These are phyloP conservation scores for Momotus momota DNA, from an alignment of 2,797 vertebrate genomes.

Conservation along the genomic window DNA sequence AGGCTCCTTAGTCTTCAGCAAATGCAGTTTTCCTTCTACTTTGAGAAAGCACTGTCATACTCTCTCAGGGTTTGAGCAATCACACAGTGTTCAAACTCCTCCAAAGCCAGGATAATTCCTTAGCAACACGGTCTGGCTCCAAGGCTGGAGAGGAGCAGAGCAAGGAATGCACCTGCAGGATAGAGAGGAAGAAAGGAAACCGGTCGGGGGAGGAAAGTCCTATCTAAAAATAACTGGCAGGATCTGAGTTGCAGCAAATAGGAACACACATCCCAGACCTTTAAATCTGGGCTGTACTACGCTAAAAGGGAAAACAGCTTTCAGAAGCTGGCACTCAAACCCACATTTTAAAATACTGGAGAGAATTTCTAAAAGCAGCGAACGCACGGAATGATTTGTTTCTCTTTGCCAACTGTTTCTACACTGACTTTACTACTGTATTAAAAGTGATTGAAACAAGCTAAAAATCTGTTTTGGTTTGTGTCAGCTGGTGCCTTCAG, in stretches of 20 bases:
- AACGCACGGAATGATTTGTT: background rate
- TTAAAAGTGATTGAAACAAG: background rate
- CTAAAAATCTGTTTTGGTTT: constrained; percentile 5
- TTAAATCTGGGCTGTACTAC: background rate
- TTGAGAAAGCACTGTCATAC: background rate
- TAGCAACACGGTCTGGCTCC: constrained; percentile 42
- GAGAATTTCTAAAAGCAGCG: background rate
- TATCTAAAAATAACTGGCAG: background rate
- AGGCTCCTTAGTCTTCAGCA: background rate
- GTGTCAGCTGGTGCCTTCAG: constrained; percentile 77
- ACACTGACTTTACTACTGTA: background rate
- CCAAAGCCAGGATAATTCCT: constrained; percentile 49
- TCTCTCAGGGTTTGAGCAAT: background rate
- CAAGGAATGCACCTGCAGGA: background rate
- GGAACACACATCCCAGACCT: background rate
- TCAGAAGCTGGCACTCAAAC: background rate
- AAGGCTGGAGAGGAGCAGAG: background rate
- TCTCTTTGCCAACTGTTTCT: background rate
- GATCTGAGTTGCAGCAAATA: background rate
- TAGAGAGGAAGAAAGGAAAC: background rate
- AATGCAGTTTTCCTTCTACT: background rate
- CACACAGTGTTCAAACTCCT: background rate
- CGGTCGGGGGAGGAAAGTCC: background rate
- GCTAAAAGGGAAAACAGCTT: background rate
- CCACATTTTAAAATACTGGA: background rate